phyloP scores from a whole-genome alignment of 1,140 invertebrate species.

The Ridgeia piscesae region DNA sequence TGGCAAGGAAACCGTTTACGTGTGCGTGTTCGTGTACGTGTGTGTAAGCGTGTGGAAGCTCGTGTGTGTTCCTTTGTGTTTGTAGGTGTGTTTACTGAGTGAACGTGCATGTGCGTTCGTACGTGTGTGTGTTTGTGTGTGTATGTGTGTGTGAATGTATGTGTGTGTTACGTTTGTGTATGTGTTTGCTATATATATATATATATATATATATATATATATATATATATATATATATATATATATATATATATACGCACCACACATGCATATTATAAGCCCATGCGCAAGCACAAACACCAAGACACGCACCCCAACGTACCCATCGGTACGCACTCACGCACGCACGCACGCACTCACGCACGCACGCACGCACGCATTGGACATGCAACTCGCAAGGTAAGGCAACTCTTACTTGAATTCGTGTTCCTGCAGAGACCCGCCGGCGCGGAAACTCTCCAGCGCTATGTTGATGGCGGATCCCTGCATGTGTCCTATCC shows the following conservation, averaged over 20 bases:
- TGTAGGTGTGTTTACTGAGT: neutral
- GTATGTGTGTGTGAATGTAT: too few relatives aligned
- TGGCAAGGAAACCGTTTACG: neutral
- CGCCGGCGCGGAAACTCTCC: neutral
- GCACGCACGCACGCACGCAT: neutral
- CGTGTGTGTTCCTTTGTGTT: neutral
- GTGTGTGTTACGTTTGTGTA: neutral
- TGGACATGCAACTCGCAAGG: neutral
- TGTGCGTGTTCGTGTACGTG: neutral
- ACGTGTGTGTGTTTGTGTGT: neutral
- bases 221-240: too few relatives aligned
- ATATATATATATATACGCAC: too few relatives aligned
- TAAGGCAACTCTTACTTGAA: neutral
- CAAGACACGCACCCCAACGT: too few relatives aligned
- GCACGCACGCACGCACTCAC: too few relatives aligned
- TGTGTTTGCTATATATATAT: too few relatives aligned
- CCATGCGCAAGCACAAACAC: too few relatives aligned
- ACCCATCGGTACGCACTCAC: too few relatives aligned
- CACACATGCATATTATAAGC: too few relatives aligned
- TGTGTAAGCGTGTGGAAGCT: neutral
- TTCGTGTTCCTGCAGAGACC: neutral
- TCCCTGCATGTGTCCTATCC: neutral
- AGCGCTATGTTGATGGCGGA: neutral
- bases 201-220: too few relatives aligned
- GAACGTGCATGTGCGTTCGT: neutral